Evolutionary conservation across 1,140 invertebrate genomes (phyloP).

Genomic region (Dufourea novaeangliae): DNA sequence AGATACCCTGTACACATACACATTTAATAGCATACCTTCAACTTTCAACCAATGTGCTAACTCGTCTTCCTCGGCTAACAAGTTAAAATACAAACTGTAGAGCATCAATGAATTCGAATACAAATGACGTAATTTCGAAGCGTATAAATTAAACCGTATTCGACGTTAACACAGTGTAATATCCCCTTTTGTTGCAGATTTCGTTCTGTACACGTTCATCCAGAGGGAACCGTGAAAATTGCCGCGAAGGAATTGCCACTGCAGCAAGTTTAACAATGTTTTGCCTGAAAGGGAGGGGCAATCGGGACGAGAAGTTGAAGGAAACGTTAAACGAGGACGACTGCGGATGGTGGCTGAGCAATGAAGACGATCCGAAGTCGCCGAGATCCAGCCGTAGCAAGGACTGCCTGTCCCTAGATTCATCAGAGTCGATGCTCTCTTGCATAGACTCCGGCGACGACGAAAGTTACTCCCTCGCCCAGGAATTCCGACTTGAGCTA

Average conservation of each 20-base stretch:
- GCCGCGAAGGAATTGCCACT: not conserved
- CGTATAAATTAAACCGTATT: not conserved
- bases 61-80: no score
- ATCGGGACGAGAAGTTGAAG: slow-evolving; percentile 7
- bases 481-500: slow-evolving; percentile 52
- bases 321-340: slow-evolving; percentile 58
- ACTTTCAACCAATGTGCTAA: no score
- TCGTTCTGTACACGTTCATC: no score
- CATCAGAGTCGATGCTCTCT: slow-evolving; percentile 65
- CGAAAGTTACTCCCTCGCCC: slow-evolving; percentile 48
- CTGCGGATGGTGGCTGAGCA: slow-evolving; percentile 76
- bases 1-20: no score
- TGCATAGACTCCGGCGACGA: slow-evolving; percentile 65
- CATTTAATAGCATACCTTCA: no score
- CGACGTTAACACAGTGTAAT: not conserved
- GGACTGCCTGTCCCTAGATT: slow-evolving; percentile 47
- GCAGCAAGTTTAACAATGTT: slow-evolving; percentile 61
- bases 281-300: slow-evolving; percentile 58
- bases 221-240: not conserved
- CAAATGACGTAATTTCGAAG: not conserved
- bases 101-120: no score
- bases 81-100: no score
- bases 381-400: slow-evolving; percentile 27
- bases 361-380: slow-evolving; percentile 30
- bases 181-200: slow-evolving; percentile 3